A percentile compares a stretch with the other conserved stretches of the same genome.
These are phyloP conservation scores for Pycnomerus fuliginosus DNA, from an alignment of 2,888 invertebrate genomes.

Conservation along the genomic window DNA sequence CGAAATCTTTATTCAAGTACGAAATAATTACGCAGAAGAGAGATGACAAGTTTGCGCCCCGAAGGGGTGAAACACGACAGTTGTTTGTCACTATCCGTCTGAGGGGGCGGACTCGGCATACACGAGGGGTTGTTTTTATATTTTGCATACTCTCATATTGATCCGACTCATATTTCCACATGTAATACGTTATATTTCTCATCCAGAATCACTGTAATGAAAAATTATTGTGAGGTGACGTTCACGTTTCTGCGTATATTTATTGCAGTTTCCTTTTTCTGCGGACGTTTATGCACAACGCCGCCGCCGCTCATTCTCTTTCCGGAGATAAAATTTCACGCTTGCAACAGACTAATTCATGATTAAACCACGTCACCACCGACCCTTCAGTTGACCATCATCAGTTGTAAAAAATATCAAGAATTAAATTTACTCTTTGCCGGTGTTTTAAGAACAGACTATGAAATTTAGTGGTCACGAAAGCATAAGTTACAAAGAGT, in stretches of 20 bases:
- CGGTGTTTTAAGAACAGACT: too few relatives aligned
- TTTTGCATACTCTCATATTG: slow-evolving; percentile 47
- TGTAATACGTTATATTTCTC: slow-evolving; percentile 45
- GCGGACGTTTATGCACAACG: slow-evolving; percentile 8
- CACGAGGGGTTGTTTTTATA: slow-evolving; percentile 45
- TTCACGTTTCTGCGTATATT: slow-evolving; percentile 39
- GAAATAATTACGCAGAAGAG: slow-evolving; percentile 1
- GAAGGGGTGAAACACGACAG: slow-evolving; percentile 44
- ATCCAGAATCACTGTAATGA: slow-evolving; percentile 40
- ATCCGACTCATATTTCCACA: slow-evolving; percentile 48
- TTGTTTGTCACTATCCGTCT: slow-evolving; percentile 46
- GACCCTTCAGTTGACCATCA: too few relatives aligned
- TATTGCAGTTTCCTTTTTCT: slow-evolving; percentile 33
- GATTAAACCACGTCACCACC: slow-evolving; percentile 43
- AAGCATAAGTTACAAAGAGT: too few relatives aligned
- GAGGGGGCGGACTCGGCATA: slow-evolving; percentile 18
- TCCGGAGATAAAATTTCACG: slow-evolving; percentile 33
- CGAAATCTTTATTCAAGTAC: slow-evolving; percentile 27
- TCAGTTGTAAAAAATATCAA: too few relatives aligned
- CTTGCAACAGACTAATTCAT: slow-evolving; percentile 39
- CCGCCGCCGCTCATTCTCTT: slow-evolving; percentile 29
- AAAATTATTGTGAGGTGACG: slow-evolving; percentile 43
- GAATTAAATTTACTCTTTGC: too few relatives aligned
- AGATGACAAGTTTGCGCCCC: slow-evolving; percentile 43
- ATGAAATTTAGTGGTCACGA: too few relatives aligned